A percentile compares a stretch with the other conserved stretches of the same genome.
Evolutionary conservation across 1,140 invertebrate species (phyloP).

Genomic region (Diorhabda sublineata): DNA sequence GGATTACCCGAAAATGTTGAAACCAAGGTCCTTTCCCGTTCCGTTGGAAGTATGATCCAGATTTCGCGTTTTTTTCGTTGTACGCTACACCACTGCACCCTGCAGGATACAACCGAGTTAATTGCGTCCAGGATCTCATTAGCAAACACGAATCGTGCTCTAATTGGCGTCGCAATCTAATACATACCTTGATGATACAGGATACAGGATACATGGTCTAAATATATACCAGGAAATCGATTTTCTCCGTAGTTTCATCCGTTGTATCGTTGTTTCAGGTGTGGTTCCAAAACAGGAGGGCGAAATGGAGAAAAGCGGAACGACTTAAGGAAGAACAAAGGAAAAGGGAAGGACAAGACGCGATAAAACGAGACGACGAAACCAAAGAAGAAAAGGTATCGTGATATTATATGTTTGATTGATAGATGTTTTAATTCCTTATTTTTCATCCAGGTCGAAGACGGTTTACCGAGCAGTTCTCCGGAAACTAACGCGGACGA

Average conservation of each 20-base stretch:
- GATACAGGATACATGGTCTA: neutral
- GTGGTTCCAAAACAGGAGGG: slow-evolving; percentile 91
- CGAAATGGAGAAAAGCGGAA: slow-evolving; percentile 91
- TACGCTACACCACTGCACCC: neutral
- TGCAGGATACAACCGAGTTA: slow-evolving; percentile 17
- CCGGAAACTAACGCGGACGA: slow-evolving; percentile 38
- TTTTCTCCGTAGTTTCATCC: neutral
- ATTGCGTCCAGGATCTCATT: slow-evolving; percentile 42
- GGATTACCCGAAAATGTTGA: too few relatives aligned
- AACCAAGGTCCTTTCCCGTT: too few relatives aligned
- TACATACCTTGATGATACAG: slow-evolving; percentile 33
- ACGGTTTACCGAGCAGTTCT: slow-evolving; percentile 32
- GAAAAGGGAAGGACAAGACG: slow-evolving; percentile 70
- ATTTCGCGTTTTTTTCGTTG: too few relatives aligned
- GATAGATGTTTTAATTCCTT: neutral
- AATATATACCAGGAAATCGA: neutral
- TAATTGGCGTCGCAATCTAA: slow-evolving; percentile 43
- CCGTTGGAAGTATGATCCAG: too few relatives aligned
- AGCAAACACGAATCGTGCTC: slow-evolving; percentile 34
- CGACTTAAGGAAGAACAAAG: slow-evolving; percentile 84
- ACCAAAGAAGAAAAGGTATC: slow-evolving; percentile 49
- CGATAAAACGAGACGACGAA: slow-evolving; percentile 53
- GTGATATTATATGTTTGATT: slow-evolving; percentile 13
- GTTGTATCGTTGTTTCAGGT: slow-evolving; percentile 58
- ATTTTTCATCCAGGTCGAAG: slow-evolving; percentile 25